Evolutionary conservation across 1,140 invertebrate species (phyloP).

Genomic region (Dinoponera quadriceps): DNA sequence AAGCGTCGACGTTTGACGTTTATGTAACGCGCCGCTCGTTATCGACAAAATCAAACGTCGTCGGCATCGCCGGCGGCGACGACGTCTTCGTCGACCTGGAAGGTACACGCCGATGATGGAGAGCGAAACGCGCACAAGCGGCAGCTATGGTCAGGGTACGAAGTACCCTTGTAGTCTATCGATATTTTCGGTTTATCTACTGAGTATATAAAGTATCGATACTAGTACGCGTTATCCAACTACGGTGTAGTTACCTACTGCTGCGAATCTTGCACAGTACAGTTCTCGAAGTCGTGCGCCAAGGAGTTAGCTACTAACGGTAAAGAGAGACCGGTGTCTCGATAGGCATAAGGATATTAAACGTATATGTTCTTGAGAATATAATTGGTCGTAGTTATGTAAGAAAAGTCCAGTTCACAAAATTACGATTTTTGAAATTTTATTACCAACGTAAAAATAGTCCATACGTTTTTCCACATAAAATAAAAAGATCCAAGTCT

Average conservation of each 20-base stretch:
- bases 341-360: too few species aligned
- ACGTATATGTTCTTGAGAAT: neutral
- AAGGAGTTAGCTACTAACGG: conserved; percentile 4
- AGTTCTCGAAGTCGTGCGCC: neutral
- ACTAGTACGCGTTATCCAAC: too few species aligned
- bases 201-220: too few species aligned
- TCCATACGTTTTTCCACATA: too few species aligned
- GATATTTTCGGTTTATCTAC: too few species aligned
- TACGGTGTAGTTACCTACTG: too few species aligned
- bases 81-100: neutral
- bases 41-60: conserved; percentile 70
- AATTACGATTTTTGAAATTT: too few species aligned
- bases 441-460: too few species aligned
- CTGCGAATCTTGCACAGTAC: neutral
- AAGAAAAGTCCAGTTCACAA: too few species aligned
- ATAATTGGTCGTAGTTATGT: too few species aligned
- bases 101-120: neutral
- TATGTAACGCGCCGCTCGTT: conserved; percentile 75
- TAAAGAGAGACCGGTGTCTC: neutral
- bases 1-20: conserved; percentile 75
- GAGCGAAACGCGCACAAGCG: neutral
- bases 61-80: neutral
- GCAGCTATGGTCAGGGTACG: neutral
- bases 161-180: neutral
- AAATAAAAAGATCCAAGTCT: too few species aligned